Base-by-base conservation (phyloP, 2,888 invertebrate species). In the Eurois occulta region DNA sequence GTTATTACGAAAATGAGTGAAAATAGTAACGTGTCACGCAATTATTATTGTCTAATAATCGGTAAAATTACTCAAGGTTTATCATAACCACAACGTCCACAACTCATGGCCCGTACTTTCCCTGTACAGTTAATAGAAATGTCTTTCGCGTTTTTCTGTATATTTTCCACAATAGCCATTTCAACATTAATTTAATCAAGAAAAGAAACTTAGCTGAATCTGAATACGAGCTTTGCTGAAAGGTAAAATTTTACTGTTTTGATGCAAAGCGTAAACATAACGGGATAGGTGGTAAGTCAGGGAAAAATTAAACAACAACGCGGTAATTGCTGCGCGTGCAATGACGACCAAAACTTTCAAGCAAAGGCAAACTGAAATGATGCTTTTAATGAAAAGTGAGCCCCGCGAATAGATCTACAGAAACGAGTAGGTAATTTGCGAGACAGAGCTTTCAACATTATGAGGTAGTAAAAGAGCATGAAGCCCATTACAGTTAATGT, bases 381-480 rank as follows among this genome's bases (percentile, higher is more conserved):
- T 13, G 43, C n/a, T 46, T 74, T 62, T 28, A 60, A 66, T 75
- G 64, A 74, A 79, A 80, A 60, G 13, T 58, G 55, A 58, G 62
- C 13, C 32, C 62, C 46, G 32, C 69, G 52, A 72, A 74, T 72
- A 84, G 75, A 75, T 69, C 62, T 62, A 71, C 71, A 83, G 70
- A 72, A 81, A 81, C 74, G 28, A 70, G 60, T 75, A 76, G 28
- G 83, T 73, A 76, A 79, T 87, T 88, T 83, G 76, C 74, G 74
- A 78, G 79, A 72, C 76, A 82, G 74, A 80, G 80, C 80, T 88
- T 87, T 78, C 75, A 85, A 86, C 78, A 75, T 88, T 88, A 86
- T 75, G 86, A 82, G 83, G 81, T 81, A 83, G 83, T 88, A 81
- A 87, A 82, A 78, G 73, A 78, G 81, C 75, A 76, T 82, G 69